Evolutionary conservation across 2,888 invertebrate species (phyloP).

Genomic region (Torymus texanus): DNA sequence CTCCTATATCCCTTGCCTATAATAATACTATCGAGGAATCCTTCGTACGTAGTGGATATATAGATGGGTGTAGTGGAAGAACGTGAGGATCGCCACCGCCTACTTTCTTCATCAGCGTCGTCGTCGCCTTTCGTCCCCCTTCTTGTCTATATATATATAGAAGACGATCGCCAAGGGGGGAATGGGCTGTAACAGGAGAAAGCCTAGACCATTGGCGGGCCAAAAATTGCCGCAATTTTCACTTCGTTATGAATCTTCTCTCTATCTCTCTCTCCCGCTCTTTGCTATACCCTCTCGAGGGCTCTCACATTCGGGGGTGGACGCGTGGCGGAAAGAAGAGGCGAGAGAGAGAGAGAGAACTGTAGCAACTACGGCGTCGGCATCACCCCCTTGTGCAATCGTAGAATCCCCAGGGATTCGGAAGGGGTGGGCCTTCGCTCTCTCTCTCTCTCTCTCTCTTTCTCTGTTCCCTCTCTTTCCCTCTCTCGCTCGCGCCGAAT

Average conservation of each 20-base stretch:
- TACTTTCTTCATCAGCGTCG: conserved; percentile 1
- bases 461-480: conserved; percentile 25
- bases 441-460: conserved; percentile 43
- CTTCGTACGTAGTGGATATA: not conserved
- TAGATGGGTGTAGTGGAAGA: not conserved
- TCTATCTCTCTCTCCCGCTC: conserved; percentile 38
- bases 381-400: conserved; percentile 52
- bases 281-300: conserved; percentile 9
- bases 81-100: too few relatives aligned
- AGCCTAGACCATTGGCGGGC: not conserved
- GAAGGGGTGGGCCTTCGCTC: conserved; percentile 38
- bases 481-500: conserved; percentile 61
- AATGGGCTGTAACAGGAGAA: not conserved
- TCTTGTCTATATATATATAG: not conserved
- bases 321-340: not conserved
- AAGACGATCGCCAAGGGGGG: conserved; percentile 1
- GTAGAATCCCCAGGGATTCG: conserved; percentile 57
- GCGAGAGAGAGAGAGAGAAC: conserved; percentile 3
- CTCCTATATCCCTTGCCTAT: too few relatives aligned
- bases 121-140: conserved; percentile 11
- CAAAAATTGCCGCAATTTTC: conserved; percentile 71
- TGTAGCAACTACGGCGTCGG: not conserved
- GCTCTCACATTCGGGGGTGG: not conserved
- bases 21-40: conserved; percentile 6
- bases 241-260: conserved; percentile 68